Evolutionary conservation across 1,140 invertebrate species (phyloP), one percentile per base, ranked within the genome.

Genomic region (Telenomus remus): DNA sequence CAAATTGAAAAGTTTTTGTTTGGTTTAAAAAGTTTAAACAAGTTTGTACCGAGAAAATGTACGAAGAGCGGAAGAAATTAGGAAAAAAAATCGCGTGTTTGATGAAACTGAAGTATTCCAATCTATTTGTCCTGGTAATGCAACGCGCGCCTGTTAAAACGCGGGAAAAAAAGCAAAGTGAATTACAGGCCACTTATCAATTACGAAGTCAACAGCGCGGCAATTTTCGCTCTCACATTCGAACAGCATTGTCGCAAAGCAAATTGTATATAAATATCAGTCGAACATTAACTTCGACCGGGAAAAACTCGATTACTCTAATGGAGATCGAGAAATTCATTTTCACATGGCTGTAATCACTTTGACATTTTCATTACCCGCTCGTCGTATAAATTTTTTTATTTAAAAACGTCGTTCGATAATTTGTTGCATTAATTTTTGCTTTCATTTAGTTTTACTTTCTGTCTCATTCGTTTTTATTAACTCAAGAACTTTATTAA

Each of bases 181-280:
- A 46, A 56, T 56, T 56, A 56, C 27, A 12, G 13, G 33, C 54
- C 54, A 56, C 42, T 56, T 56, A 56, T 56, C 54, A 56, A 56
- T 56, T 56, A 56, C 54, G 33, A 56, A 56, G 54, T 44, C n/a
- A 56, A 7, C 42, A 4, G 12, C 12, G n/a, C 13, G 19, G 19
- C 54, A 56, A 56, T 56, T 46, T 56, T 33, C 54, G 13, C 16
- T 43, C 27, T 37, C 51, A 19, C 15, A 39, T 16, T 43, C 39
- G 14, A 11, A 57, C 43, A 34, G 9, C 10, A 16, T 43, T 55
- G 19, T 55, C 9, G 12, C 35, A 55, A 55, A 55, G 53, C 43
- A 43, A 27, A 37, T 55, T 55, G 43, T 55, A 27, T 55, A 34
- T 44, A 34, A 44, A 55, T 55, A 44, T 44, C 16, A 55, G 16